Conservation (phyloP, 2,888 invertebrate genomes). For the Cheilosia grossa region DNA sequence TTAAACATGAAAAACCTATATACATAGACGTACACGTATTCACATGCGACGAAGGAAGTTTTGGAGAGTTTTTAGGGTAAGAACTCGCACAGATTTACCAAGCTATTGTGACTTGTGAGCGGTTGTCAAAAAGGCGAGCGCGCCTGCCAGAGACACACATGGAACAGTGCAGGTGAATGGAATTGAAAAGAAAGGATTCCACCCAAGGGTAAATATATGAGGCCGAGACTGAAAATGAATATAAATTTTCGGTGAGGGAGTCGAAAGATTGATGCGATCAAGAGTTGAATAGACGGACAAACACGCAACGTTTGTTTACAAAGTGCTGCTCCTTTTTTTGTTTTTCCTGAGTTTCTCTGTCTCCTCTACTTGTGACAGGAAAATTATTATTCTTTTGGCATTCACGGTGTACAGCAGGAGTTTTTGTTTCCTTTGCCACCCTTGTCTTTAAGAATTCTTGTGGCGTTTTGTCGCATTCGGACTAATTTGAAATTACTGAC, state of each 20-base stretch:
- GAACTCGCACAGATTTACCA: slow-evolving; percentile 46
- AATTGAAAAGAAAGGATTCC: slow-evolving; percentile 60
- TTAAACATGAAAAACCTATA: slow-evolving; percentile 60
- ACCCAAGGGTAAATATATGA: slow-evolving; percentile 46
- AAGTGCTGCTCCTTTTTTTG: slow-evolving; percentile 55
- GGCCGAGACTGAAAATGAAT: not conserved
- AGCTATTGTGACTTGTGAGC: slow-evolving; percentile 51
- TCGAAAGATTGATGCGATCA: slow-evolving; percentile 72
- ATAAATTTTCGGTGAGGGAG: slow-evolving; percentile 45
- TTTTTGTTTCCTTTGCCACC: not conserved
- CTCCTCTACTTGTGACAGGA: slow-evolving; percentile 39
- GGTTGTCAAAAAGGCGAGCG: slow-evolving; percentile 45
- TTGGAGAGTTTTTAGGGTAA: slow-evolving; percentile 30
- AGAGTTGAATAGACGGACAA: slow-evolving; percentile 71
- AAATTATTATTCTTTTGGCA: slow-evolving; percentile 65
- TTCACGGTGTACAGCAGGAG: slow-evolving; percentile 62
- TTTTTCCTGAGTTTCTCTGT: not conserved
- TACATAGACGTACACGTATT: slow-evolving; percentile 28
- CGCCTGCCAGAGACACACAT: slow-evolving; percentile 1
- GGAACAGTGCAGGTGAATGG: slow-evolving; percentile 40
- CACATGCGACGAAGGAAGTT: slow-evolving; percentile 41
- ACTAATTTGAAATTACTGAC: slow-evolving; percentile 73
- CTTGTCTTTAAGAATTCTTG: slow-evolving; percentile 49
- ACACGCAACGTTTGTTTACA: slow-evolving; percentile 71
- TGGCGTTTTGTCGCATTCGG: slow-evolving; percentile 68